Conservation (phyloP, 2,113 vertebrate genomes). For the Larimichthys polyactis region DNA sequence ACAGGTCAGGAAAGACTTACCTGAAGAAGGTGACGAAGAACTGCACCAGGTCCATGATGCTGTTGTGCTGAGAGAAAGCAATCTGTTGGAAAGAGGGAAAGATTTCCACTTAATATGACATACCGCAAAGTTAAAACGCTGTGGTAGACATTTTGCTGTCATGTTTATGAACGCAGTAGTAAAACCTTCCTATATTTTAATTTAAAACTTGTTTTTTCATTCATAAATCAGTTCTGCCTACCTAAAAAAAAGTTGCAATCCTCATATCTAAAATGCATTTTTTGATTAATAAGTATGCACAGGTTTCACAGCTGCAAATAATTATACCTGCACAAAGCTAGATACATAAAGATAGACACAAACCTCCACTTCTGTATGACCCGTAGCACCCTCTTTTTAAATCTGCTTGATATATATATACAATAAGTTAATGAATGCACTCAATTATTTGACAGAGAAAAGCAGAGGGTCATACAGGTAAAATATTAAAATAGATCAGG, state of each 20-base stretch:
- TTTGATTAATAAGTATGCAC: no score
- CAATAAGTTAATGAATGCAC: background rate
- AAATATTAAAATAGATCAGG: background rate
- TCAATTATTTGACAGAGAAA: background rate
- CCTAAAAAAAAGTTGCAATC: background rate
- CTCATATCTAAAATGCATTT: background rate
- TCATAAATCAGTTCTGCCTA: no score
- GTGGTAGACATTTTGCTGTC: no score
- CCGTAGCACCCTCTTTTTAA: background rate
- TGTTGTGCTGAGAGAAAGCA: slow-evolving; percentile 95
- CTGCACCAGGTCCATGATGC: slow-evolving; percentile 97
- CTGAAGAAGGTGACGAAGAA: slow-evolving; percentile 97
- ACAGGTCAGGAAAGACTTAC: slow-evolving; percentile 66
- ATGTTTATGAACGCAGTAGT: background rate
- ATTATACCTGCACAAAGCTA: background rate
- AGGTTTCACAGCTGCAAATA: background rate
- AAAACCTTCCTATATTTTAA: background rate
- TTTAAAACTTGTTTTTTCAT: background rate
- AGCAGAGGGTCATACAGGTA: no score
- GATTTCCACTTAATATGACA: background rate
- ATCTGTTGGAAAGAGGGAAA: slow-evolving; percentile 81
- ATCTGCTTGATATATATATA: background rate
- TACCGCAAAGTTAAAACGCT: background rate
- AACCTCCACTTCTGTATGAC: background rate
- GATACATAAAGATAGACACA: background rate